A percentile compares a stretch with the other conserved stretches of the same genome.
Evolutionary conservation across 2,113 vertebrate genomes (phyloP).

Genomic region (Myrmophylax atrothorax): DNA sequence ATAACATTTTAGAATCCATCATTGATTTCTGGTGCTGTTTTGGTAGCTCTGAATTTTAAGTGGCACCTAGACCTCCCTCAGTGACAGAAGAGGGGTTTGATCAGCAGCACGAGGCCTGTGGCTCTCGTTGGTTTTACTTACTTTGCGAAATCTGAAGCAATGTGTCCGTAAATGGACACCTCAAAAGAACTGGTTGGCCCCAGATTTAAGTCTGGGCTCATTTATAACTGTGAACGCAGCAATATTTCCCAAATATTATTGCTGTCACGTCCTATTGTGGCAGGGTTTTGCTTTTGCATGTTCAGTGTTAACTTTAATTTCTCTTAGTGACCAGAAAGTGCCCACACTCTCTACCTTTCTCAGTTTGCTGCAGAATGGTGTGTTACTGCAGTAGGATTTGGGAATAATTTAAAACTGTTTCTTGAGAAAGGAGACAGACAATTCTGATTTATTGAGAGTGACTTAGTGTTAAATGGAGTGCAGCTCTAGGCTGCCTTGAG

Average conservation of each 20-base stretch:
- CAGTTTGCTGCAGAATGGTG: not conserved
- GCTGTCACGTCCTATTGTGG: not conserved
- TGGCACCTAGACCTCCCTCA: not conserved
- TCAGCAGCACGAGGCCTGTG: not conserved
- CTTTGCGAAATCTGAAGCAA: not conserved
- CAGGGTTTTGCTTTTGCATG: not conserved
- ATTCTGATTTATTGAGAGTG: slow-evolving; percentile 53
- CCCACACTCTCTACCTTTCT: not conserved
- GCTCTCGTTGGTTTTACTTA: not conserved
- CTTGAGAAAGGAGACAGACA: not conserved
- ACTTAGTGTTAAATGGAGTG: slow-evolving; percentile 46
- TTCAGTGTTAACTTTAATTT: not conserved
- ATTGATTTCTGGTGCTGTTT: not conserved
- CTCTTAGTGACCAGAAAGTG: not conserved
- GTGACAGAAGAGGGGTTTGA: not conserved
- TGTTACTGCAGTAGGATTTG: not conserved
- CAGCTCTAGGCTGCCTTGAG: slow-evolving; percentile 35
- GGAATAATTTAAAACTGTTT: not conserved
- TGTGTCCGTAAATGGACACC: not conserved
- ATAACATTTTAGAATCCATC: not conserved
- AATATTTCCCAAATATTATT: not conserved
- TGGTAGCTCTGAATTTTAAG: not conserved
- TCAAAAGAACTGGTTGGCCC: not conserved
- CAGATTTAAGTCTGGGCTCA: not conserved
- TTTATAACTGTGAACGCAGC: not conserved